phyloP scores from a whole-genome alignment of 2,113 vertebrate species.

The Mobula birostris region DNA sequence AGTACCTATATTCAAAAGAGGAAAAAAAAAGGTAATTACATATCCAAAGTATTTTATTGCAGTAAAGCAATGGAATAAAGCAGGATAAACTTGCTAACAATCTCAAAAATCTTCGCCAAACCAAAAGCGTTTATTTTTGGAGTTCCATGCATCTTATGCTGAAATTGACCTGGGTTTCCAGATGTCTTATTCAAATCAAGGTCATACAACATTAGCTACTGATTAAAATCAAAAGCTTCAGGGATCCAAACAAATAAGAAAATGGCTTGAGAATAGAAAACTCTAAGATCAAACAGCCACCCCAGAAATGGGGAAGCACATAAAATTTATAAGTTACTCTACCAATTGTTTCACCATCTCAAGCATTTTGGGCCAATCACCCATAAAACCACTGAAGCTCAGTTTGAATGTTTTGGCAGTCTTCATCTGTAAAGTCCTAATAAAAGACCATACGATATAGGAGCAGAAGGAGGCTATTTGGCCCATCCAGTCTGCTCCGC shows the following conservation, averaged over 20 bases:
- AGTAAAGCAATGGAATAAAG: neutral
- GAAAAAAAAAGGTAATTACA: neutral
- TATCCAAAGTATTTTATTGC: neutral
- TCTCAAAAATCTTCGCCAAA: neutral
- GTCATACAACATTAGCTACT: neutral
- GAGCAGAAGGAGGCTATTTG: no score
- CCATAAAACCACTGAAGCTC: no score
- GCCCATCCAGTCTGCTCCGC: no score
- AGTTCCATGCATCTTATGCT: neutral
- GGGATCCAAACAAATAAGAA: neutral
- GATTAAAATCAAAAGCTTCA: neutral
- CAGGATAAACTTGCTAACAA: neutral
- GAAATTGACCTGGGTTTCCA: neutral
- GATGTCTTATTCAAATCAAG: neutral
- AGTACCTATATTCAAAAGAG: neutral
- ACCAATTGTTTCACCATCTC: no score
- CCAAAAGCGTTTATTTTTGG: neutral
- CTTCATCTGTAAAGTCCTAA: no score
- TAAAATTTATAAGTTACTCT: no score
- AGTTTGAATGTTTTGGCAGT: no score
- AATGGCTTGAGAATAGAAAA: neutral
- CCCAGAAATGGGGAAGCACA: neutral
- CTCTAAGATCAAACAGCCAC: neutral
- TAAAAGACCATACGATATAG: no score
- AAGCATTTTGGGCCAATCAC: no score